These are phyloP conservation scores for Athalia rosae DNA, from an alignment of 2,888 invertebrate species.

Conservation along the genomic window DNA sequence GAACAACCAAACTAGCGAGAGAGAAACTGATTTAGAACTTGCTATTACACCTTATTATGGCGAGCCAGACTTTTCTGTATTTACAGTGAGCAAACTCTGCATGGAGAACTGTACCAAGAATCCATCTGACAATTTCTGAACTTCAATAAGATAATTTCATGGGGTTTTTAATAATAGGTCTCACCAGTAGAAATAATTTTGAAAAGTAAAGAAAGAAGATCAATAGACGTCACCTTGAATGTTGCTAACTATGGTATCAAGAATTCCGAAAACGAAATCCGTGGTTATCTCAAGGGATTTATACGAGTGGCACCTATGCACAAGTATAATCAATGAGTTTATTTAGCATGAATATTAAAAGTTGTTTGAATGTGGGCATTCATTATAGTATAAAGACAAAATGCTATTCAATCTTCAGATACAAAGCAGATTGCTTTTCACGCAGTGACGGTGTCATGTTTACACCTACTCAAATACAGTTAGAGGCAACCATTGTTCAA, in stretches of 20 bases:
- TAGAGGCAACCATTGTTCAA: slow-evolving; percentile 53
- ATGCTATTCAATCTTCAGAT: slow-evolving; percentile 47
- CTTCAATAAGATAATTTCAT: not conserved
- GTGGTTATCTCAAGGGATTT: slow-evolving; percentile 56
- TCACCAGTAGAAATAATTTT: slow-evolving; percentile 57
- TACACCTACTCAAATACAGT: slow-evolving; percentile 55
- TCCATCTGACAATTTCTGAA: not conserved
- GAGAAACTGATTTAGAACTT: slow-evolving; percentile 53
- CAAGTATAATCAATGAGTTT: slow-evolving; percentile 52
- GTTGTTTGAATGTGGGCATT: not conserved
- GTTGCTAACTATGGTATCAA: slow-evolving; percentile 26
- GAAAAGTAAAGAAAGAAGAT: slow-evolving; percentile 53
- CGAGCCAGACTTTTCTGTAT: slow-evolving; percentile 48
- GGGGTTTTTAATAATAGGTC: slow-evolving; percentile 51
- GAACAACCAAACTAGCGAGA: slow-evolving; percentile 33
- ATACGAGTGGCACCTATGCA: slow-evolving; percentile 57
- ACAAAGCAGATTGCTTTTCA: slow-evolving; percentile 54
- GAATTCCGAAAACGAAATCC: slow-evolving; percentile 38
- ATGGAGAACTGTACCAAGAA: not conserved
- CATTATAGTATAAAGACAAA: slow-evolving; percentile 23
- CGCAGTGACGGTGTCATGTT: slow-evolving; percentile 58
- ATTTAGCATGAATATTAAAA: not conserved
- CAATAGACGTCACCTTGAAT: slow-evolving; percentile 51
- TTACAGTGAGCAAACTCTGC: slow-evolving; percentile 49
- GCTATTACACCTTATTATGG: slow-evolving; percentile 61